Conservation (phyloP, 2,888 invertebrate genomes). For the Metacarcinus magister region DNA sequence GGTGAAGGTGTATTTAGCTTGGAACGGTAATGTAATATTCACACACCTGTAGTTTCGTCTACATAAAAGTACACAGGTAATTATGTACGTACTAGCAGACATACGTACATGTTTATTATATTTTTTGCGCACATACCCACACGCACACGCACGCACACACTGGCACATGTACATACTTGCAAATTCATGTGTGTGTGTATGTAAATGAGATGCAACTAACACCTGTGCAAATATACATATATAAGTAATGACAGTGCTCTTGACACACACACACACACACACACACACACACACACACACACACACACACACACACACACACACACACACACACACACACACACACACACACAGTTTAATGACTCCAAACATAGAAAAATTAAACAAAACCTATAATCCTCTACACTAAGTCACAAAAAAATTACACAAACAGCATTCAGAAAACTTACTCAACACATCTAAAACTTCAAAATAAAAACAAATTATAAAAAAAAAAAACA, state of each 20-base stretch:
- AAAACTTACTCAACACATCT: too few species aligned
- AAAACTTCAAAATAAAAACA: too few species aligned
- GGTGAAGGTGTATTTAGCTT: not conserved
- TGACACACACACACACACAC: constrained; percentile 15
- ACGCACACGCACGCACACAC: not conserved
- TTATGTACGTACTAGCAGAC: not conserved
- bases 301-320: constrained; percentile 1
- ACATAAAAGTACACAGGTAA: not conserved
- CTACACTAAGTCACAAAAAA: too few species aligned
- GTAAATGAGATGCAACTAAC: not conserved
- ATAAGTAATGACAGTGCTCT: not conserved
- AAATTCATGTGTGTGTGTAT: not conserved
- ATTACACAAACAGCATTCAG: too few species aligned
- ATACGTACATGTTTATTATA: not conserved
- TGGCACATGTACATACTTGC: not conserved
- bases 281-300: constrained; percentile 26
- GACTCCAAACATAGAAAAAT: too few species aligned
- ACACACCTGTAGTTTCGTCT: not conserved
- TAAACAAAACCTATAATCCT: too few species aligned
- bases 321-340: not conserved
- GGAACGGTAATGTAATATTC: not conserved
- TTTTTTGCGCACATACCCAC: not conserved
- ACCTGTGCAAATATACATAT: constrained; percentile 13
- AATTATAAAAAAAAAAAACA: too few species aligned
- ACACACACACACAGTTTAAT: not conserved